Evolutionary conservation across 2,888 invertebrate genomes (phyloP), one percentile per base, ranked within the genome.

Genomic region (Drosophila pseudotalamancana): DNA sequence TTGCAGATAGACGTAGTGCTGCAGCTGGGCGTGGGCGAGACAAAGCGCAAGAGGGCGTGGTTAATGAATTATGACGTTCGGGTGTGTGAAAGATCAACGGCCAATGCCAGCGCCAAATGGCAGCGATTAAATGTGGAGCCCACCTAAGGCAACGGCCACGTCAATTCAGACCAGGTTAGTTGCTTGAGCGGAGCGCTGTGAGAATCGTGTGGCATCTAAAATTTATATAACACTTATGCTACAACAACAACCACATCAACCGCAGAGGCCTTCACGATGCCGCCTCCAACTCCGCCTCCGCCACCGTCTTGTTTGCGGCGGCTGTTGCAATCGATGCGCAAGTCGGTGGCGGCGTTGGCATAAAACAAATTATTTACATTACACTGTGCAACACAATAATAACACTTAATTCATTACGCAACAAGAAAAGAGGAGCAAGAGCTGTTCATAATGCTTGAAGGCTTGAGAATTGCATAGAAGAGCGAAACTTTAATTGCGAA

Each of bases 1-100:
- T 84, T 90, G 90, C 60, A 90, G 82, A 71, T 90, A 90, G 43
- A 90, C 90, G 72, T 86, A 90, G 56, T 90, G 90, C 74, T 90
- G 90, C 55, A 90, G 79, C 90, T 90, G 71, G 51, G 55, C 55
- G 55, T 27, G 50, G 46, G 35, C 57, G 46, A 66, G 48, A 66
- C 59, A 64, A 42, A 63, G 57, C 66, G 59, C 48, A 62, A 53
- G 53, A 37, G 32, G 66, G 49, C 59, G 74, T 62, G 74, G 21
- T 45, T 40, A 31, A 51, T 32, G 65, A 74, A 63, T 61, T 54
- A 50, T 55, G 55, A 19, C 55, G 37, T 54, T 72, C 56, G 54
- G 71, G 65, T 64, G 68, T 67, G 72, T 54, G 61, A 64, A 79
- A 77, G 72, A 78, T 75, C 84, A 76, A 63, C 76, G 78, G 66